Evolutionary conservation across 2,888 invertebrate species (phyloP), one percentile per base, ranked within the genome.

Genomic region (Meloe dianella): DNA sequence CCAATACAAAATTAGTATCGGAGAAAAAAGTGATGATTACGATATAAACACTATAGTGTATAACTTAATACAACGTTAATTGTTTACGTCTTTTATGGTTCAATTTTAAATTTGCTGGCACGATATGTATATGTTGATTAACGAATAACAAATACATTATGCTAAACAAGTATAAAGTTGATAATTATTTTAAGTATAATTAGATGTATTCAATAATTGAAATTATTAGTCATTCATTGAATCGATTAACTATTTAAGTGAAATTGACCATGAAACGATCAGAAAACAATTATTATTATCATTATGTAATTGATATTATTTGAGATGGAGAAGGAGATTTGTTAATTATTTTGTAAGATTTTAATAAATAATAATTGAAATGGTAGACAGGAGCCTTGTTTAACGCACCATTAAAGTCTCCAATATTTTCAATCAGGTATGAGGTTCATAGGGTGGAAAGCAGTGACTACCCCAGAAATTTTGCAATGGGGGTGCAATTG

Each of bases 111-210:
- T 38, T n/a, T n/a, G 7, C 7, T 17, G 2, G 0, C 9, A 8
- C n/a, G 17, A 47, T 9, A 8, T 47, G 7, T 20, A 47, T 47
- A 51, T 51, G 51, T 22, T 51, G 24, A 54, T 27, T 8, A 27
- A 27, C n/a, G 7, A 54, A 54, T 27, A 54, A 27, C 54, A 27
- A 27, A 54, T 54, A 27, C 22, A 27, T 27, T 54, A 27, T 54
- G 12, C 51, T 51, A 51, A 51, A 51, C 24, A 51, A 51, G n/a
- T 54, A 27, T 14, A 54, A n/a, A n/a, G 27, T 54, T 27, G 27
- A 14, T 54, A 0, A 14, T 14, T 54, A 54, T 14, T 54, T 54
- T 27, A 27, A 14, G 24, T 54, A 54, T 27, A 27, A 54, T 54
- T 54, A 54, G 24, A 24, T 54, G 24, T 24, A 27, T 14, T 14